These are phyloP conservation scores for Carabus problematicus DNA, from an alignment of 2,888 invertebrate genomes.

Conservation along the genomic window DNA sequence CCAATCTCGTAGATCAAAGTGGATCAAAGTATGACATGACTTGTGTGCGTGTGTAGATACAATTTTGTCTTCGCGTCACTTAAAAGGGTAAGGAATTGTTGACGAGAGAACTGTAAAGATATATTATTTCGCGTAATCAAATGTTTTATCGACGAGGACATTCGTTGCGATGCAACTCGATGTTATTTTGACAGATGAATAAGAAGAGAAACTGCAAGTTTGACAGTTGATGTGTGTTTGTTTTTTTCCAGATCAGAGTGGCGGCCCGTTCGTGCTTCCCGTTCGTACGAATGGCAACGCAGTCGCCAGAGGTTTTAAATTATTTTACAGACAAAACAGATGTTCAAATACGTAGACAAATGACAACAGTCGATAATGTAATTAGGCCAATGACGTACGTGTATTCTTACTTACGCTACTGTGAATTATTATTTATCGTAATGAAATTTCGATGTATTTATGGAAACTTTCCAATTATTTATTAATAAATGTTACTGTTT, in stretches of 20 bases:
- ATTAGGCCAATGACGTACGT: background rate
- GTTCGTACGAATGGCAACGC: conserved; percentile 71
- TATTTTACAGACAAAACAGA: conserved; percentile 73
- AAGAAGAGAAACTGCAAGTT: background rate
- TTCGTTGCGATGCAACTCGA: no score
- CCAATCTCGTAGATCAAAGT: no score
- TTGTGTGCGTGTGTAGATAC: no score
- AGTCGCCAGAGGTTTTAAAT: conserved; percentile 73
- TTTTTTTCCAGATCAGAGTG: conserved; percentile 67
- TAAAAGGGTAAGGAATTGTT: no score
- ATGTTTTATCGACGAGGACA: no score
- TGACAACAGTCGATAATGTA: no score
- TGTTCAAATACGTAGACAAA: conserved; percentile 57
- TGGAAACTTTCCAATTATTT: conserved; percentile 30
- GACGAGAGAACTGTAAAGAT: no score
- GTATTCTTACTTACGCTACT: background rate
- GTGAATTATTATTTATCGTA: conserved; percentile 31
- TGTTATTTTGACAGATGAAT: no score
- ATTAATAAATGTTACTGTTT: conserved; percentile 37
- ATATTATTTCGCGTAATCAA: no score
- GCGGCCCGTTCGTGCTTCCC: conserved; percentile 74
- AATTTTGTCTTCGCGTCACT: no score
- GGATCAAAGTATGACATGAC: no score
- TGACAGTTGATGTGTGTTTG: background rate
- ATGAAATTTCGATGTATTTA: conserved; percentile 27